Evolutionary conservation across 1,140 invertebrate genomes (phyloP), one percentile per base, ranked within the genome.

Genomic region (Drosophila santomea): DNA sequence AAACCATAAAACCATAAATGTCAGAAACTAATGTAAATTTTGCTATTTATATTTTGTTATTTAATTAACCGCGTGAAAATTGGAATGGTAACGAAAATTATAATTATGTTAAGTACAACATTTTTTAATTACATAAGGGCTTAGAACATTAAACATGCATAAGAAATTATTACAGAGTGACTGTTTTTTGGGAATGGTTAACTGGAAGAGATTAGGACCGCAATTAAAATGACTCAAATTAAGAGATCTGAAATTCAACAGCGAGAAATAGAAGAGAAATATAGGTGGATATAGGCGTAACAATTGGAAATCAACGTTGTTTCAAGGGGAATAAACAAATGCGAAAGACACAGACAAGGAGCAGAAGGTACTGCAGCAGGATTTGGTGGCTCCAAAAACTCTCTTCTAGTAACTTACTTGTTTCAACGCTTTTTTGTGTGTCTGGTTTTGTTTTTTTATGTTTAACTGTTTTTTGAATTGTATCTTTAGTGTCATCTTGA

Each of bases 401-500:
- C 84, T 78, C 84, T 68, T 78, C 84, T 89, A 84, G 67, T 58
- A 78, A 91, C 90, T 91, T 91, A 91, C 90, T 91, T 91, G 90
- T 79, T 78, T 91, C 89, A 80, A 85, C 75, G 83, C 67, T 79
- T 75, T 90, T 81, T 60, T 78, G 68, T 90, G 85, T 90, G 63
- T 90, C 82, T 90, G 85, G 81, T 78, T 90, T 90, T 71, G 85
- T 80, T 90, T 90, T 90, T 58, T 89, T 89, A 90, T 89, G 84
- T 77, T 89, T 89, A 80, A 89, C 58, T 90, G 85, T 78, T 89
- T 90, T 89, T 45, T 90, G 84, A 78, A 74, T 61, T 73, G 77
- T 89, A 71, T 88, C 83, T 82, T 67, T 82, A 77, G 83, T 88
- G 83, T 88, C 83, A 82, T 89, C 84, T 84, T 83, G 83, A 88